These are phyloP conservation scores for Salvator merianae DNA, from an alignment of 2,113 vertebrate genomes.

Conservation along the genomic window DNA sequence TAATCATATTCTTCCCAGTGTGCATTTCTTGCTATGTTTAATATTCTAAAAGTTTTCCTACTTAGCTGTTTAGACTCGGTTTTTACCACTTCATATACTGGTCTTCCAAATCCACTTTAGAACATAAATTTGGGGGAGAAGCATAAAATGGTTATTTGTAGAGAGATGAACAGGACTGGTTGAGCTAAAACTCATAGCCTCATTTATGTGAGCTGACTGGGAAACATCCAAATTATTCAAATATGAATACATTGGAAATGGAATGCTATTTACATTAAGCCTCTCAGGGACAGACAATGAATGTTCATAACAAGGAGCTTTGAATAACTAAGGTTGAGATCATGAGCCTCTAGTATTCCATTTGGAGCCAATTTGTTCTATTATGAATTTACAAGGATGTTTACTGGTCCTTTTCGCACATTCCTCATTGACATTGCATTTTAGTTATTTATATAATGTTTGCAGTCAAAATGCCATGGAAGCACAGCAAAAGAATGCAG, in stretches of 20 bases:
- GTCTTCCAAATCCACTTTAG: neutral
- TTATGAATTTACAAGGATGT: neutral
- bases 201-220: constrained; percentile 6
- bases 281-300: neutral
- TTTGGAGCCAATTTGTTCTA: constrained; percentile 21
- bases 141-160: neutral
- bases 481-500: constrained; percentile 47
- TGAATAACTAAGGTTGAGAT: neutral
- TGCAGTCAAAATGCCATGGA: constrained; percentile 26
- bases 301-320: neutral
- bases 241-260: neutral
- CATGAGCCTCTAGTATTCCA: neutral
- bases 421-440: constrained; percentile 15
- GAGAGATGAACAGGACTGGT: neutral
- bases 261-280: neutral
- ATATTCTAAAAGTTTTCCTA: neutral
- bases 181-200: neutral
- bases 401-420: constrained; percentile 21
- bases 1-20: neutral
- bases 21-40: neutral
- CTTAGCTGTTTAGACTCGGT: neutral
- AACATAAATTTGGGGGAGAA: neutral
- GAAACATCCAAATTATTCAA: constrained; percentile 7
- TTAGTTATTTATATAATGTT: constrained; percentile 48
- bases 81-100: neutral